A percentile compares a stretch with the other conserved stretches of the same genome.
These are phyloP conservation scores for Mormyrops boulengeri DNA, from an alignment of 2,797 vertebrate species.

Conservation along the genomic window DNA sequence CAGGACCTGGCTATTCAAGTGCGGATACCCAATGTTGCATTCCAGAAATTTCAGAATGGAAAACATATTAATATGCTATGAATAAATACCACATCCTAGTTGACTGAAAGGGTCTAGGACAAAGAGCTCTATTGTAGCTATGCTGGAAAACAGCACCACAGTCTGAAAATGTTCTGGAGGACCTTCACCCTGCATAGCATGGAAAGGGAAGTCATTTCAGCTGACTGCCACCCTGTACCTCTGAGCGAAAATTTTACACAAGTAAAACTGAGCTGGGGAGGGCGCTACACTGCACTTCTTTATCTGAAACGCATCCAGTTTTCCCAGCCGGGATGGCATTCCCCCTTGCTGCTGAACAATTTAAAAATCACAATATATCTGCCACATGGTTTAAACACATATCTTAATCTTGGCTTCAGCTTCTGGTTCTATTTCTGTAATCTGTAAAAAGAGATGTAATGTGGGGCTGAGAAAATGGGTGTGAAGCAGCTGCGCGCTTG, in stretches of 20 bases:
- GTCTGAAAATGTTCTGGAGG: conserved; percentile 36
- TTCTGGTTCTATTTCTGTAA: background rate
- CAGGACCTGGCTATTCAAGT: background rate
- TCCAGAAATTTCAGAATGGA: background rate
- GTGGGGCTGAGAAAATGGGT: background rate
- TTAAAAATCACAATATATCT: background rate
- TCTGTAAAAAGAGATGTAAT: background rate
- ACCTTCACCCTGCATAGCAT: background rate
- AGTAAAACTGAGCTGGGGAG: background rate
- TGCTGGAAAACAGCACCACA: conserved; percentile 41
- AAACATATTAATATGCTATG: background rate
- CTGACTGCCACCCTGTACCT: background rate
- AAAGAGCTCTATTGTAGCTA: conserved; percentile 3
- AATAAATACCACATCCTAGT: background rate
- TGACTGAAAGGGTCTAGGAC: too few relatives aligned
- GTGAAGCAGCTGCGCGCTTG: background rate
- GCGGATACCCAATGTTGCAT: background rate
- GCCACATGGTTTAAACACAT: background rate
- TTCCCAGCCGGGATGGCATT: background rate
- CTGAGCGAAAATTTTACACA: background rate
- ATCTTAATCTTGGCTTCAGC: background rate
- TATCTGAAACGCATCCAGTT: background rate
- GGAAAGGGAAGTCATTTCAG: background rate
- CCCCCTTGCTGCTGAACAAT: background rate
- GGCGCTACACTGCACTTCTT: background rate